Evolutionary conservation across 2,797 vertebrate genomes (phyloP), one percentile per base, ranked within the genome.

Genomic region (Phataginus tetradactyla): DNA sequence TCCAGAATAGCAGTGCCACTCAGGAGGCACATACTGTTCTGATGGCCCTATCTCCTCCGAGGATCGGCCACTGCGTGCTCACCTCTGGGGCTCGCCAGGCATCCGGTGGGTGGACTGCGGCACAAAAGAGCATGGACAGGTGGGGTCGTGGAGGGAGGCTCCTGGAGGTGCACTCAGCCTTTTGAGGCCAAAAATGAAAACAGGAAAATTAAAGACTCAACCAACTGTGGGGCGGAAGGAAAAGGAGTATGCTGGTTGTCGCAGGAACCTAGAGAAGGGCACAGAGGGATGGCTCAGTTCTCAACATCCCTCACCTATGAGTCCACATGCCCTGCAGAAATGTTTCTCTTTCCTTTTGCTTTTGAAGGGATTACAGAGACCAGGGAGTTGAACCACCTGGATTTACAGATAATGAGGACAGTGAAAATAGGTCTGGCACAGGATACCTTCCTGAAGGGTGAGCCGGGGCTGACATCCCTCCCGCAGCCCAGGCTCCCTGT

Each of bases 1-100:
- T 96, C 91, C 57, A 7, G 97, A 98, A 97, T 95, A 98, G 89
- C 91, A 94, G 49, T 96, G 93, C 95, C 37, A 42, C 72, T 92
- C 14, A 5, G 80, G 91, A 83, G 74, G 37, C 55, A 7, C n/a
- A 4, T 27, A 45, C 23, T 23, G 49, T 61, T 59, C 86, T 20
- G 17, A 15, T 39, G 55, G 51, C 37, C 12, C 53, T 77, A 37
- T 12, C 37, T 21, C 21, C 79, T 39, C 42, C n/a, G 7, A 34
- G 53, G 21, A 34, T n/a, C 1, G 1, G 34, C 85, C 81, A 2
- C 37, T 45, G 20, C 61, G n/a, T 21, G 23, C 7, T 86, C 57
- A 69, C 55, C 34, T 96, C 55, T 5, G 39, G 69, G 59, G 7
- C 32, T 59, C 6, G 77, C 91, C 89, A 95, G 71, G 34, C 86